These are phyloP conservation scores for Centropristis striata DNA, from an alignment of 2,113 vertebrate genomes.

Conservation along the genomic window DNA sequence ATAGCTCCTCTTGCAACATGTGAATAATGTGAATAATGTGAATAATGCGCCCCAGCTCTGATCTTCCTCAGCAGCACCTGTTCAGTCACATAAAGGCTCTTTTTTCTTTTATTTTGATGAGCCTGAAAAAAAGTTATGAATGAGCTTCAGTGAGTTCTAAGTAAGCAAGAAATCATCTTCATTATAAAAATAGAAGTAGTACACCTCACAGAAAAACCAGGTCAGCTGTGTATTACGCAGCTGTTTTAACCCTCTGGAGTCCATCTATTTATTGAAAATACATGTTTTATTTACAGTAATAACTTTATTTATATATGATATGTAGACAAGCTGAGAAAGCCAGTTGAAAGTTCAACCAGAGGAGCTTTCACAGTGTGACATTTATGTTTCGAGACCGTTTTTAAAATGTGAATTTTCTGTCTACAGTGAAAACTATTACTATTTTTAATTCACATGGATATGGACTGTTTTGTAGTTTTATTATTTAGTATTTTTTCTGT, in stretches of 20 bases:
- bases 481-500: too few species aligned
- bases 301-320: too few species aligned
- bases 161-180: not conserved
- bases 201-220: conserved; percentile 6
- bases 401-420: too few species aligned
- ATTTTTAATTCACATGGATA: too few species aligned
- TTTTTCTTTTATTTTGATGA: not conserved
- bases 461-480: too few species aligned
- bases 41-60: not conserved
- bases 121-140: not conserved
- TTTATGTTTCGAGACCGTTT: too few species aligned
- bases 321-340: not conserved
- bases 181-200: not conserved
- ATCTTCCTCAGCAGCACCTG: conserved; percentile 11
- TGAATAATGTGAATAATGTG: not conserved
- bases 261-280: too few species aligned
- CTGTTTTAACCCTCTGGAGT: too few species aligned
- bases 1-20: not conserved
- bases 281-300: too few species aligned
- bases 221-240: not conserved
- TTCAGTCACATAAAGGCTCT: not conserved
- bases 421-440: too few species aligned
- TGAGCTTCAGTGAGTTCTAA: not conserved
- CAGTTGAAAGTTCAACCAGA: too few species aligned
- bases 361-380: too few species aligned